Evolutionary conservation across 2,113 vertebrate species (phyloP), one percentile per base, ranked within the genome.

Genomic region (Plestiodon gilberti): DNA sequence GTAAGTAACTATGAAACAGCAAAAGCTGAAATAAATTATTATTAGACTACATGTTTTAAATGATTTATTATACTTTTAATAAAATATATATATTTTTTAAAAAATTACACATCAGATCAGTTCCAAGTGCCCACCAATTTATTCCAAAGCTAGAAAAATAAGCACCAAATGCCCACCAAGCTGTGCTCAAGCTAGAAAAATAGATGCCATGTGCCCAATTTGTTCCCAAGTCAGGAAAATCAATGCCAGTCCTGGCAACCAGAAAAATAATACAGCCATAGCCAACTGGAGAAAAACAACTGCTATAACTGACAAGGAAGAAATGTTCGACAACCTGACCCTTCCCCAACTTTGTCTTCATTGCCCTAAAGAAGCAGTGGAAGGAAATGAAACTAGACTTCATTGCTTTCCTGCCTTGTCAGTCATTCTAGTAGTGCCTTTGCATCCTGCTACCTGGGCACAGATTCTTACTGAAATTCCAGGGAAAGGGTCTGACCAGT

Each of bases 1-100:
- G 77, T 71, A 90, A 86, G 2, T 65, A 73, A 81, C 52, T 25
- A 73, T 13, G 28, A 38, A 91, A 92, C 18, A 74, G 82, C 76
- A 59, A 23, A 78, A 40, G 7, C 64, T 33, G 55, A 70, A 59
- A 55, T 69, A 55, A 33, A 78, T 85, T n/a, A n/a, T n/a, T n/a
- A n/a, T 38, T 43, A 84, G 35, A 30, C 2, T 43, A 52, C 28
- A 78, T 65, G 40, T 43, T 84, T 76, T 15, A 76, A 62, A 14
- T 62, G 2, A 23, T 55, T 30, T 28, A 75, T 75, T 85, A 33
- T 23, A 79, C 59, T 67, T 40, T 70, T 38, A 71, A 71, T 33
- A 43, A 43, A 30, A 62, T 40, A 6, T 40, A 64, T 25, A n/a
- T 62, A 4, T 25, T 57, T 33, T 33, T 78, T 59, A 43, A 75